Evolutionary conservation across 2,113 vertebrate genomes (phyloP).

Genomic region (Gasterosteus nipponicus): DNA sequence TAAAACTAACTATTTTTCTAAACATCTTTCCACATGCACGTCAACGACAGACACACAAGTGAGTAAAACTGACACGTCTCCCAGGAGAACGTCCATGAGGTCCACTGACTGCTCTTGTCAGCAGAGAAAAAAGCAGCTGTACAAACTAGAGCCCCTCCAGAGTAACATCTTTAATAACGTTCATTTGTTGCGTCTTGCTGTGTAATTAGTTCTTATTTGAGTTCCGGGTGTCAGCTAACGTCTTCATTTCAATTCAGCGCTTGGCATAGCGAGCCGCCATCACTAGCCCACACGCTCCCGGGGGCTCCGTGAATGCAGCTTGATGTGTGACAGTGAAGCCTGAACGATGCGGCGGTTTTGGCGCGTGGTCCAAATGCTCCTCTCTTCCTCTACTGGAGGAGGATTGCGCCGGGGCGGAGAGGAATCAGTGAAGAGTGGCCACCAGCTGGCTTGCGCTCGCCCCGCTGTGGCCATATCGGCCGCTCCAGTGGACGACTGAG

Average conservation of each 20-base stretch:
- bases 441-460: constrained; percentile 62
- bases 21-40: background rate
- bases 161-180: constrained; percentile 22
- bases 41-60: background rate
- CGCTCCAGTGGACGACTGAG: constrained; percentile 46
- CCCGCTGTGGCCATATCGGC: constrained; percentile 57
- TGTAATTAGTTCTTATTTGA: constrained; percentile 45
- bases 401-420: constrained; percentile 40
- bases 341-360: constrained; percentile 66
- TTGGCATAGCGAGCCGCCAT: constrained; percentile 37
- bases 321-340: constrained; percentile 66
- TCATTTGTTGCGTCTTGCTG: constrained; percentile 47
- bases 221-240: constrained; percentile 43
- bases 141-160: background rate
- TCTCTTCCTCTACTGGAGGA: constrained; percentile 43
- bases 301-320: constrained; percentile 41
- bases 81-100: constrained; percentile 15
- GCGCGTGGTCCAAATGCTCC: constrained; percentile 48
- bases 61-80: constrained; percentile 15
- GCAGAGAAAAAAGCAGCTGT: constrained; percentile 8
- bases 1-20: background rate
- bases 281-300: constrained; percentile 32
- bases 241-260: constrained; percentile 52
- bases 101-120: constrained; percentile 26
- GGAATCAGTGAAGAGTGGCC: constrained; percentile 61